Base-by-base conservation (phyloP, 2,888 invertebrate genomes). In the Monopis laevigella region DNA sequence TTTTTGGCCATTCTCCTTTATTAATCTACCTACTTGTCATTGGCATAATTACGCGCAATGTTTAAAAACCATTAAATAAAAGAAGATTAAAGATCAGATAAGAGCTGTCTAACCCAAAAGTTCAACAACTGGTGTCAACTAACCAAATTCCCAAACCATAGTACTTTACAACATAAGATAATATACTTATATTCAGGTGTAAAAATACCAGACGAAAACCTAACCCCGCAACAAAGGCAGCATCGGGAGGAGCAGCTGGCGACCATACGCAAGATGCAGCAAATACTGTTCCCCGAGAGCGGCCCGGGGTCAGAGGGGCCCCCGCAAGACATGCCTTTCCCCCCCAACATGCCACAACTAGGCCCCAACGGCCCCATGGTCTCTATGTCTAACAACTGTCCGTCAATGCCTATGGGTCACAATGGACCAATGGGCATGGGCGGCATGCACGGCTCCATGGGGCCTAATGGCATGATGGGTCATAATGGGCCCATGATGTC, bases 211-310 rank as follows among this genome's bases (percentile, higher is more conserved):
- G 95, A 95, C 73, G 97, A 97, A 75, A 96, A 96, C 73, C 82
- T 98, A 54, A 98, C 98, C 41, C 96, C 97, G 24, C 95, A 97
- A 65, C 97, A 98, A 66, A 86, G 95, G 42, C 93, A 95, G 48
- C 94, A 96, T 64, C 86, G 98, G 45, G 96, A 96, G 70, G 94
- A 94, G 58, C 93, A 96, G 58, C 78, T 98, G 39, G 96, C 96
- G 3, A 94, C 92, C 45, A 84, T 98, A 42, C 78, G 91, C 47
- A 95, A 96, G 81, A 93, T 97, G 88, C 92, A 96, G 55, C 92
- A 94, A 65, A 89, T 95, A 84, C 72, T 97, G 42, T 95, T 95
- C 74, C 94, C 94, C 0, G 95, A 95, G 59, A 63, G 59, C 1
- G 47, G 45, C 6, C 51, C 54, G 47, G 57, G 53, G 30, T 54